Conservation (phyloP, 2,113 vertebrate species). For the Pteronura brasiliensis region DNA sequence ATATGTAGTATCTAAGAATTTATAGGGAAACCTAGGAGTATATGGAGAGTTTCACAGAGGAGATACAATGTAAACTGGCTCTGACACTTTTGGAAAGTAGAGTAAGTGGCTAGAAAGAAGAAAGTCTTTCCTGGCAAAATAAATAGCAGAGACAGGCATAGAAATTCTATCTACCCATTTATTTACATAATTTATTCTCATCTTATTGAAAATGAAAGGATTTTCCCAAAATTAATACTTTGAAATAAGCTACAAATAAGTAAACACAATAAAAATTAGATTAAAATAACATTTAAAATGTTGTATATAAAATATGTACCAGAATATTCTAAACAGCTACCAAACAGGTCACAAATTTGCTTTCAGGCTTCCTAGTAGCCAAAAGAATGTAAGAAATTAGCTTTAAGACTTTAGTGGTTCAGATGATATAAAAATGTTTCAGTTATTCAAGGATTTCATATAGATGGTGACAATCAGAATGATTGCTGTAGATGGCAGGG, state of each 20-base stretch:
- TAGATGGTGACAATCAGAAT: neutral
- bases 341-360: neutral
- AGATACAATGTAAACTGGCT: neutral
- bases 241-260: neutral
- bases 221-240: neutral
- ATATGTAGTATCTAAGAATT: neutral
- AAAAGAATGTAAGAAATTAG: neutral
- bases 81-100: neutral
- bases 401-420: neutral
- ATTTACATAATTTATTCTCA: neutral
- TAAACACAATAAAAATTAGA: neutral
- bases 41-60: neutral
- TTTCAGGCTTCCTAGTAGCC: neutral
- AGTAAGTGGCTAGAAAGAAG: neutral
- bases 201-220: neutral
- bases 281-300: neutral
- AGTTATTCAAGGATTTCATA: neutral
- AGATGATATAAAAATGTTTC: neutral
- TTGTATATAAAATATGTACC: neutral
- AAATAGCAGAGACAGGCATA: neutral
- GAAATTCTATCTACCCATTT: neutral
- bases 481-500: neutral
- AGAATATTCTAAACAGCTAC: neutral
- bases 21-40: neutral
- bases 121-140: neutral